Percentiles rank a stretch among this genome's conserved stretches.
These are phyloP conservation scores for Urophycis tenuis DNA, from an alignment of 2,797 vertebrate genomes.

Conservation along the genomic window DNA sequence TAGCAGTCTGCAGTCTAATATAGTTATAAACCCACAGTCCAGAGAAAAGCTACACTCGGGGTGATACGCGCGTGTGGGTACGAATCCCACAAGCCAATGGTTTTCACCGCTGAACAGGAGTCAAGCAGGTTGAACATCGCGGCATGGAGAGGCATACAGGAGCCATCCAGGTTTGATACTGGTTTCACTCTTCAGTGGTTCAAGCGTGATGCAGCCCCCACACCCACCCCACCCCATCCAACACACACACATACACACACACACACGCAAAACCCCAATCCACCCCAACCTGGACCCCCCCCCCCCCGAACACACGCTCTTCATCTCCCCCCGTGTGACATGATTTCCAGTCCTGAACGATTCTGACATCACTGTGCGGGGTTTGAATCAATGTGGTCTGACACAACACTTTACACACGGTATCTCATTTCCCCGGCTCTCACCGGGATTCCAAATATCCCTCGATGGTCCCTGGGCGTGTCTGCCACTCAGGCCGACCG, in stretches of 20 bases:
- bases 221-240: too few relatives aligned
- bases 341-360: neutral
- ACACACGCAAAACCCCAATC: neutral
- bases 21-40: constrained; percentile 32
- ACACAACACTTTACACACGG: neutral
- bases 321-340: neutral
- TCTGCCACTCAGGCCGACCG: too few relatives aligned
- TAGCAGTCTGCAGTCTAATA: constrained; percentile 76
- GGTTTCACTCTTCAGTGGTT: constrained; percentile 4
- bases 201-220: too few relatives aligned
- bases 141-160: neutral
- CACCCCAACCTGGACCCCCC: too few relatives aligned
- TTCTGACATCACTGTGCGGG: neutral
- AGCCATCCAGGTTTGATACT: neutral
- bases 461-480: too few relatives aligned
- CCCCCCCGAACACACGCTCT: too few relatives aligned
- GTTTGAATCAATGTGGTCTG: neutral
- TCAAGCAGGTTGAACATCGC: neutral
- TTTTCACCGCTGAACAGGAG: neutral
- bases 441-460: too few relatives aligned
- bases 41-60: too few relatives aligned
- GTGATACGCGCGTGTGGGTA: too few relatives aligned
- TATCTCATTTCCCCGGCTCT: neutral
- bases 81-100: too few relatives aligned
- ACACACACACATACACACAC: too few relatives aligned